Conservation (phyloP, 2,888 invertebrate species). For the Tenthredo scrophulariae region DNA sequence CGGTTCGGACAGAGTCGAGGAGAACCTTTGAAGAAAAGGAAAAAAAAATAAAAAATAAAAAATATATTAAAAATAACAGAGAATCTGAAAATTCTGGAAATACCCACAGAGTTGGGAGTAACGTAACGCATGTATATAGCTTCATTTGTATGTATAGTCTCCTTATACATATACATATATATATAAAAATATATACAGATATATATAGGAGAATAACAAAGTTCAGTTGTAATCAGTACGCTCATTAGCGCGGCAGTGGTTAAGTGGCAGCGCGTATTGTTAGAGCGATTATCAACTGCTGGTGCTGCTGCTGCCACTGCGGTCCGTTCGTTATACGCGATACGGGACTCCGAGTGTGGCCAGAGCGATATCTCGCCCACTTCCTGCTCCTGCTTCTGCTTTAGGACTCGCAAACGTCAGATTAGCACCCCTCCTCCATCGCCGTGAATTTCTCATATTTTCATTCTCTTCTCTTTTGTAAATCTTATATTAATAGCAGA, state of each 20-base stretch:
- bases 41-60: not conserved
- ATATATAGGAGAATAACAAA: slow-evolving; percentile 41
- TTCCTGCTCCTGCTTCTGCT: slow-evolving; percentile 32
- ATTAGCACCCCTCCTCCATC: slow-evolving; percentile 16
- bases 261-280: slow-evolving; percentile 47
- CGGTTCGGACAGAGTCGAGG: not conserved
- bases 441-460: not conserved
- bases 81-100: slow-evolving; percentile 14
- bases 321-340: slow-evolving; percentile 31
- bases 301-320: slow-evolving; percentile 13
- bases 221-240: slow-evolving; percentile 43
- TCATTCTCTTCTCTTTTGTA: not conserved
- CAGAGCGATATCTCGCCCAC: slow-evolving; percentile 41
- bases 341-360: slow-evolving; percentile 35
- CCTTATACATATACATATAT: not conserved
- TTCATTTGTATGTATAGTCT: not conserved
- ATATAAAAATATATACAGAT: not conserved
- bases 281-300: slow-evolving; percentile 48
- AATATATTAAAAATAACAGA: not conserved
- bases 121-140: not conserved
- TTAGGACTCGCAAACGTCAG: slow-evolving; percentile 23
- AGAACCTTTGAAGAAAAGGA: not conserved
- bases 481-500: not conserved
- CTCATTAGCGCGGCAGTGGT: slow-evolving; percentile 52
- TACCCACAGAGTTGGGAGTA: not conserved